Evolutionary conservation across 1,140 invertebrate species (phyloP).

Genomic region (Musca domestica): DNA sequence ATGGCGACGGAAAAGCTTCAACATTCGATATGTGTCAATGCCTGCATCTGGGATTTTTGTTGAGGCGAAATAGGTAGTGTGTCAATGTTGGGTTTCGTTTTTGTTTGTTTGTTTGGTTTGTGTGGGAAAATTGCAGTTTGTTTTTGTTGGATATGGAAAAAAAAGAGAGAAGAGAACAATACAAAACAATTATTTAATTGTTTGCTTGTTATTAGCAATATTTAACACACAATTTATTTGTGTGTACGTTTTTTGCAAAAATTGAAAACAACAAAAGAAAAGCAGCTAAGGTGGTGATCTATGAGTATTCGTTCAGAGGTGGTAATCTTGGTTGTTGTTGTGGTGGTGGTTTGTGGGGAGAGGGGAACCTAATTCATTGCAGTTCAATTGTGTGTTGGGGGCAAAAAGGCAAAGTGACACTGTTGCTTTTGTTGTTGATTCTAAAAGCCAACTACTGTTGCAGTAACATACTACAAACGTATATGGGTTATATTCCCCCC

Average conservation of each 20-base stretch:
- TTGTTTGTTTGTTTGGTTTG: neutral
- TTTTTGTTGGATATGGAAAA: constrained; percentile 4
- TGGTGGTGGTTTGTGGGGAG: no score
- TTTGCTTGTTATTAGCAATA: neutral
- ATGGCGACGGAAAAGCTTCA: constrained; percentile 49
- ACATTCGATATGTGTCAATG: constrained; percentile 53
- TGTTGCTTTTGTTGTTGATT: neutral
- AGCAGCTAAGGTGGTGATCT: no score
- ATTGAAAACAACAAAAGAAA: neutral
- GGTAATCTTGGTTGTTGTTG: no score
- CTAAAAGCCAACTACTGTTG: neutral
- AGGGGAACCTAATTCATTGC: no score
- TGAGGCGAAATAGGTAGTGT: neutral
- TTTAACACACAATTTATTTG: no score
- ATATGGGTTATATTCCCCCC: neutral
- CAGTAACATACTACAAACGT: neutral
- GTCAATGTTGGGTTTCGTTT: neutral
- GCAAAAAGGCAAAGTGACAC: no score
- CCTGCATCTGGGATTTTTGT: constrained; percentile 29
- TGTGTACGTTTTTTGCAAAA: neutral
- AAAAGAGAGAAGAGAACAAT: neutral
- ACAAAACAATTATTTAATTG: constrained; percentile 5
- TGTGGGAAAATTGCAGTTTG: constrained; percentile 1
- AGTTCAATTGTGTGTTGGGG: no score
- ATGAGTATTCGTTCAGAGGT: no score